Evolutionary conservation across 2,113 vertebrate species (phyloP), one percentile per base, ranked within the genome.

Genomic region (Scomber scombrus): DNA sequence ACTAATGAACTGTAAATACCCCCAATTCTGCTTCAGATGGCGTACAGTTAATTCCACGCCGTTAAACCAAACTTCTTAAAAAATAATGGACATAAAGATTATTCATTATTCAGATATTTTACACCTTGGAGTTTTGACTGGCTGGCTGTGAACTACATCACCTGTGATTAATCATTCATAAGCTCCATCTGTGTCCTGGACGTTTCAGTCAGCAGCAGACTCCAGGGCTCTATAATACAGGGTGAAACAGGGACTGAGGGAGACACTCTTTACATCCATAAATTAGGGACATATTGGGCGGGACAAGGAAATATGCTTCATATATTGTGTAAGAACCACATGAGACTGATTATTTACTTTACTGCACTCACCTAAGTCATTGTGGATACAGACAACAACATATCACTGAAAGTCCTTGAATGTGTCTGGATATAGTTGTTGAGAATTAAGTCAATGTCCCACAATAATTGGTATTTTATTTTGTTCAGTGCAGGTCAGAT

Each of bases 141-240:
- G 23, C 70, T 88, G 69, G 68, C 76, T 78, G 82, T 70, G 40
- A 88, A 80, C 84, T 9, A 66, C 80, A 79, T 85, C 84, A 91
- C 83, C 90, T 89, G 88, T 70, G 70, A 91, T 94, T 78, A 92
- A 93, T 91, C 85, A 91, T 92, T 93, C 75, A 92, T 90, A 26
- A 49, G 46, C 72, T 89, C 79, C 93, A 88, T 90, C 91, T 89
- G 85, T 78, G 82, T 86, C 75, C 65, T 34, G 76, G 82, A 80
- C 86, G 18, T 67, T 80, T 70, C 71, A 74, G 73, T 62, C 52
- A 65, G 45, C 83, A 55, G 66, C 83, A 85, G 75, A 78, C 80
- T 82, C 54, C 67, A 45, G 72, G 75, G 29, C 63, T 76, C 66
- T 12, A 68, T 66, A 11, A 78, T 46, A 45, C 75, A 68, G 58